Base-by-base conservation (phyloP, 2,888 invertebrate species). In the Megalurothrips usitatus region DNA sequence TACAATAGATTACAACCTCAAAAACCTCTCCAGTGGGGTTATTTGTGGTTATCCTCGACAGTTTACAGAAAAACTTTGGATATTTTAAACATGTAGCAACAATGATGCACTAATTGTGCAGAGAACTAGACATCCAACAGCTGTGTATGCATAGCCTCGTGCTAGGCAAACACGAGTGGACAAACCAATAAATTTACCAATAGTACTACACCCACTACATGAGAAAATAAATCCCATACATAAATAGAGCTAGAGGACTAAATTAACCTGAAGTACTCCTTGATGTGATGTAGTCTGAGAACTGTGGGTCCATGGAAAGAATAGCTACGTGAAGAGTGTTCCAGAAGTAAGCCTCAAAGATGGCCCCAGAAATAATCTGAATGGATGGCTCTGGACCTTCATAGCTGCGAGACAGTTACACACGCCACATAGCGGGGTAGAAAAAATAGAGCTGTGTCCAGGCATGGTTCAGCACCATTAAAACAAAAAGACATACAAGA, bases 151-250 rank as follows among this genome's bases (percentile, higher is more conserved):
- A 58, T 58, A 43, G 34, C 58, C 17, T 58, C 17, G 68, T 75
- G 26, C 68, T 75, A 23, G 23, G 68, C 68, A 75, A 75, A 75
- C 68, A 75, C 26, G 68, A 58, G 58, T 75, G 68, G 26, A 75
- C 26, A 75, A 26, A 75, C 68, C 68, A 75, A 75, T 26, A 75
- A n/a, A 75, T 75, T 75, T 26, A 26, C 23, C 26, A 26, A 26
- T 26, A 75, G 26, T 75, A 26, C 68, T 75, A 75, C 12, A 12
- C 68, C 68, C 68, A 75, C 68, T 75, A 75, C 26, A 26, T 26
- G 26, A 75, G 68, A 75, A 75, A 75, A 26, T 26, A 75, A 75
- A 75, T 75, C 68, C 68, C 68, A 75, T 75, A 26, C 12, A 75
- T 75, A 75, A 75, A 75, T 75, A 58, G 23, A 75, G 26, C 68